A percentile compares a stretch with the other conserved stretches of the same genome.
Conservation (phyloP, 2,888 invertebrate genomes). For the Epistrophe eligans region DNA sequence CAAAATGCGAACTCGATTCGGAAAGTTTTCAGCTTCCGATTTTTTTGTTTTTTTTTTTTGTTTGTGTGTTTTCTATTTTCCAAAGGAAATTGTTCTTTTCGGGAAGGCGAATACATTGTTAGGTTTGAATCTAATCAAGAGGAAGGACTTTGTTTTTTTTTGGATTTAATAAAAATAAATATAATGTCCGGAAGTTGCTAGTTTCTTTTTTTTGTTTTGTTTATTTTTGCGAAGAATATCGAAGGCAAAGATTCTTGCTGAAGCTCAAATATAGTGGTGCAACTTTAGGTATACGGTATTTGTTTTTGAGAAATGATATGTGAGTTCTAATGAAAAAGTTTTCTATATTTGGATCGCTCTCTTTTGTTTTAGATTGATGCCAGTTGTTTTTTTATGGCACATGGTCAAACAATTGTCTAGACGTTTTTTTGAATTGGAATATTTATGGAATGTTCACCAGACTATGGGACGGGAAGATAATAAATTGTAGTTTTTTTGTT, state of each 20-base stretch:
- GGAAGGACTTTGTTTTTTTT: constrained; percentile 62
- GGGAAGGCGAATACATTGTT: constrained; percentile 24
- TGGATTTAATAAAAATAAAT: constrained; percentile 50
- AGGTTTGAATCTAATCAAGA: constrained; percentile 63
- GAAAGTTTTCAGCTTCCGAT: constrained; percentile 14
- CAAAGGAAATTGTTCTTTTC: constrained; percentile 25
- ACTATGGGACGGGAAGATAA: constrained; percentile 8
- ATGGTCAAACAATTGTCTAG: constrained; percentile 72
- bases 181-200: constrained; percentile 10
- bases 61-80: neutral
- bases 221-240: neutral
- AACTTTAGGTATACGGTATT: constrained; percentile 8
- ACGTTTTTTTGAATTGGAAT: constrained; percentile 30
- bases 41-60: too few relatives aligned
- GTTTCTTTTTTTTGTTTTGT: neutral
- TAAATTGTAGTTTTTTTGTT: neutral
- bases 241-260: neutral
- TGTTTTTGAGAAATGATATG: constrained; percentile 28
- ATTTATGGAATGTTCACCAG: neutral
- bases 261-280: constrained; percentile 32
- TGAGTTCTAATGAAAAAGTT: constrained; percentile 55
- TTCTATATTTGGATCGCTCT: neutral
- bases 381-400: constrained; percentile 14
- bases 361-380: constrained; percentile 34
- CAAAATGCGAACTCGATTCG: constrained; percentile 56